These are phyloP conservation scores for Ceratina australensis DNA, from an alignment of 1,140 invertebrate species.

Conservation along the genomic window DNA sequence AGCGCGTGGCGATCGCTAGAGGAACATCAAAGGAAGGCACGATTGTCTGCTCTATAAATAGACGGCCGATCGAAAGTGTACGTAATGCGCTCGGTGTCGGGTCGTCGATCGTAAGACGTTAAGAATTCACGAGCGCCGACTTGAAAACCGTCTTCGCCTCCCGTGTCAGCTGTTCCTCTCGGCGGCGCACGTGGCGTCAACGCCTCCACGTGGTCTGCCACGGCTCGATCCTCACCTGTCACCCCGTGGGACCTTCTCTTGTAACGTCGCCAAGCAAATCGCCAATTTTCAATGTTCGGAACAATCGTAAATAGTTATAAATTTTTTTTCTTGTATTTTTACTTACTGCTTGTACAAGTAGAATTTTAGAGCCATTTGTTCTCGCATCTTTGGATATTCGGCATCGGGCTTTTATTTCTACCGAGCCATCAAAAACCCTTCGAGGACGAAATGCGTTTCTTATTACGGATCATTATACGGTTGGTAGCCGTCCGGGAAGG, in stretches of 20 bases:
- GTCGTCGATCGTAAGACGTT: constrained; percentile 44
- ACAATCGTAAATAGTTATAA: neutral
- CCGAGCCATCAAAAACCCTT: constrained; percentile 12
- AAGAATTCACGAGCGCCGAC: constrained; percentile 45
- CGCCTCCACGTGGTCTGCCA: constrained; percentile 9
- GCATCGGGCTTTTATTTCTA: neutral
- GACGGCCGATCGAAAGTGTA: constrained; percentile 51
- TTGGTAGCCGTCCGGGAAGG: constrained; percentile 24
- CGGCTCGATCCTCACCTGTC: no score
- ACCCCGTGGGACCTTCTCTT: no score
- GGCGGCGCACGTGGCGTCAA: constrained; percentile 13
- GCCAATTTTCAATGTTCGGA: no score
- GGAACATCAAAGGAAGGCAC: constrained; percentile 53
- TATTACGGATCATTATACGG: constrained; percentile 44
- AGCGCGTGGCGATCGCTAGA: constrained; percentile 48
- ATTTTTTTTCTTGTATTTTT: neutral
- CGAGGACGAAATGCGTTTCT: constrained; percentile 42
- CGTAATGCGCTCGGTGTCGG: constrained; percentile 38
- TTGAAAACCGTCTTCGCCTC: constrained; percentile 14
- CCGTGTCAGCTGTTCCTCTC: constrained; percentile 33
- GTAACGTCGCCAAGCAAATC: no score
- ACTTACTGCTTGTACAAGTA: no score
- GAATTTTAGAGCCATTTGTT: neutral
- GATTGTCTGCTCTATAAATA: constrained; percentile 62
- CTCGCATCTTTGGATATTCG: neutral